phyloP scores from a whole-genome alignment of 2,888 invertebrate species.

The Pheosia tremula region DNA sequence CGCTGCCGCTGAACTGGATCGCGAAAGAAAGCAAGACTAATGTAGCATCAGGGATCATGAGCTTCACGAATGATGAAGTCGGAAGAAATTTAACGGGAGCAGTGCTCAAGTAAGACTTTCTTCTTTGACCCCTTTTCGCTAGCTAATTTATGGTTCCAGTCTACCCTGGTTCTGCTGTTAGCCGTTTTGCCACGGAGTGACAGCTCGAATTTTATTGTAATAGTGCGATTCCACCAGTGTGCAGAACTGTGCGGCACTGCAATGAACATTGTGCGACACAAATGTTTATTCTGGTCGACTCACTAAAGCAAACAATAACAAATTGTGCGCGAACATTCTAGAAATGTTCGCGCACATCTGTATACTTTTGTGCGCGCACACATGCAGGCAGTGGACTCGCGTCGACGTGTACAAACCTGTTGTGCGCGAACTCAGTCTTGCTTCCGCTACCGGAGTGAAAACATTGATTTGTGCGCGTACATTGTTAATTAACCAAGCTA shows the following conservation, averaged over 20 bases:
- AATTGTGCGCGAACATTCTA: constrained; percentile 8
- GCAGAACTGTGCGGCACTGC: constrained; percentile 32
- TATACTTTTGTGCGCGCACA: constrained; percentile 24
- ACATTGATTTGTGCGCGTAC: constrained; percentile 26
- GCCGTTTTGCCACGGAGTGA: too few species aligned
- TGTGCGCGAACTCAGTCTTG: constrained; percentile 33
- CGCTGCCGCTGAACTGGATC: constrained; percentile 83
- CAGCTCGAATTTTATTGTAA: too few species aligned
- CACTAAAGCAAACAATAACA: constrained; percentile 22
- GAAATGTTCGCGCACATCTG: constrained; percentile 27
- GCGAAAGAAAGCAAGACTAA: constrained; percentile 57
- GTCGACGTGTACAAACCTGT: constrained; percentile 19
- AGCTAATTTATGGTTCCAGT: too few species aligned
- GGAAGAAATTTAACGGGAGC: too few species aligned
- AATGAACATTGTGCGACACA: constrained; percentile 28
- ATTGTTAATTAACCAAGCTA: constrained; percentile 13
- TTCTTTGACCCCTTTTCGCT: too few species aligned
- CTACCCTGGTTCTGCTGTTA: too few species aligned
- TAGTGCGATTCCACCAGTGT: constrained; percentile 28
- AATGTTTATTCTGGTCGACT: constrained; percentile 27
- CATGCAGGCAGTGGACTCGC: constrained; percentile 29
- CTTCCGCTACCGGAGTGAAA: constrained; percentile 28
- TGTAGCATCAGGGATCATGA: too few species aligned
- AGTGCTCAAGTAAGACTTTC: too few species aligned
- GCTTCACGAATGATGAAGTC: too few species aligned